phyloP scores from a whole-genome alignment of 2,797 vertebrate species.

The Ptychadena robeensis region DNA sequence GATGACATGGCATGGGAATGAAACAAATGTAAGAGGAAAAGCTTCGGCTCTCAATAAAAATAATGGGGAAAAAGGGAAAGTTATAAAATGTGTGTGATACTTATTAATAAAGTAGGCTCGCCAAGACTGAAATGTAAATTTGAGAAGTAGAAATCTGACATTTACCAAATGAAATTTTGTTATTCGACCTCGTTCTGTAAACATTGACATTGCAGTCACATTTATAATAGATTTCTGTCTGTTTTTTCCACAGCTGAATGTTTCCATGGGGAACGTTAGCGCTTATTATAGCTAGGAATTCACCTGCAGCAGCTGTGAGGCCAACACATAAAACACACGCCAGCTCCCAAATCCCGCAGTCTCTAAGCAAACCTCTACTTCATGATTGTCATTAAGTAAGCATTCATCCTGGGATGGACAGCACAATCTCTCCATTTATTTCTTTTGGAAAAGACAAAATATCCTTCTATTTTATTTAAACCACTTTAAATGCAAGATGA shows the following conservation, averaged over 20 bases:
- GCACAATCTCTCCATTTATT: slow-evolving; percentile 62
- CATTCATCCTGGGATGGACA: slow-evolving; percentile 64
- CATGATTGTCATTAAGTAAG: slow-evolving; percentile 48
- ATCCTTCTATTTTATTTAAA: slow-evolving; percentile 23
- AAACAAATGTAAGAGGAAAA: slow-evolving; percentile 26
- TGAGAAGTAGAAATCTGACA: slow-evolving; percentile 69
- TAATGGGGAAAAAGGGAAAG: slow-evolving; percentile 2
- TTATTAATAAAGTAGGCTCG: slow-evolving; percentile 63
- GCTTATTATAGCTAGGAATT: slow-evolving; percentile 73
- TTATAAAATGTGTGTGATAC: slow-evolving; percentile 62
- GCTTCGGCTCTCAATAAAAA: slow-evolving; percentile 33
- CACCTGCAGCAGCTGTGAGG: slow-evolving; percentile 75
- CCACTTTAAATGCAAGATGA: slow-evolving; percentile 1
- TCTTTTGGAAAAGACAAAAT: slow-evolving; percentile 61
- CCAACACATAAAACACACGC: slow-evolving; percentile 63
- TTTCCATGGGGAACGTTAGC: slow-evolving; percentile 73
- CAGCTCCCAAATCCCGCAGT: slow-evolving; percentile 65
- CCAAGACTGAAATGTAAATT: slow-evolving; percentile 70
- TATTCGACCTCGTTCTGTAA: slow-evolving; percentile 80
- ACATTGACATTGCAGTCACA: slow-evolving; percentile 78
- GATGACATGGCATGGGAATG: slow-evolving; percentile 15
- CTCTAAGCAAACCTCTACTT: slow-evolving; percentile 68
- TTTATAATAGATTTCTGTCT: slow-evolving; percentile 78
- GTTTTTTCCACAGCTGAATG: slow-evolving; percentile 72
- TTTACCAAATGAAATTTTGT: slow-evolving; percentile 76